Conservation (phyloP, 2,888 invertebrate species). For the Netelia fuscicornis region DNA sequence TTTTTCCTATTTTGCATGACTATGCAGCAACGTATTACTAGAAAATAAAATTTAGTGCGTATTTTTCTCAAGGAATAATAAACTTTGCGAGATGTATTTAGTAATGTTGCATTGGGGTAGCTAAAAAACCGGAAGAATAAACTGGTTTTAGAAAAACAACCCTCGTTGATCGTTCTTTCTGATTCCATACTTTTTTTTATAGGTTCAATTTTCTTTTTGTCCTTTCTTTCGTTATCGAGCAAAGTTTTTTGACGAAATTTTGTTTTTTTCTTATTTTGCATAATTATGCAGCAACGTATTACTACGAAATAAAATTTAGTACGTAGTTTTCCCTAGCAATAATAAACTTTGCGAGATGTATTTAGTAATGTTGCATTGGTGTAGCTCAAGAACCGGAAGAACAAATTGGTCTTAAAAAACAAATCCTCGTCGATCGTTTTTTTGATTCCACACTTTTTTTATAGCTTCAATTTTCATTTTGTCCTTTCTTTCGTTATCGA, state of each 20-base stretch:
- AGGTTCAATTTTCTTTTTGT: not conserved
- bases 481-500: no score
- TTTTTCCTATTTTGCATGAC: not conserved
- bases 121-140: no score
- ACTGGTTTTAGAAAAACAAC: not conserved
- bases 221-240: no score
- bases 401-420: not conserved
- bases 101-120: no score
- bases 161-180: constrained; percentile 29
- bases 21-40: not conserved
- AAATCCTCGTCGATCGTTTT: constrained; percentile 13
- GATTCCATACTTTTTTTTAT: constrained; percentile 22
- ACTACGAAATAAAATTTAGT: not conserved
- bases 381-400: no score
- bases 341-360: no score
- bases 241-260: not conserved
- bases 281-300: not conserved
- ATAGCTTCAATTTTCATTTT: not conserved
- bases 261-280: not conserved
- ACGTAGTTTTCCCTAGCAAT: not conserved
- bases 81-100: no score
- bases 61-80: not conserved
- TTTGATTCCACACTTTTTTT: constrained; percentile 19
- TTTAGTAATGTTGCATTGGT: no score
- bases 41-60: not conserved